Evolutionary conservation across 2,113 vertebrate genomes (phyloP), one percentile per base, ranked within the genome.

Genomic region (Nerophis ophidion): DNA sequence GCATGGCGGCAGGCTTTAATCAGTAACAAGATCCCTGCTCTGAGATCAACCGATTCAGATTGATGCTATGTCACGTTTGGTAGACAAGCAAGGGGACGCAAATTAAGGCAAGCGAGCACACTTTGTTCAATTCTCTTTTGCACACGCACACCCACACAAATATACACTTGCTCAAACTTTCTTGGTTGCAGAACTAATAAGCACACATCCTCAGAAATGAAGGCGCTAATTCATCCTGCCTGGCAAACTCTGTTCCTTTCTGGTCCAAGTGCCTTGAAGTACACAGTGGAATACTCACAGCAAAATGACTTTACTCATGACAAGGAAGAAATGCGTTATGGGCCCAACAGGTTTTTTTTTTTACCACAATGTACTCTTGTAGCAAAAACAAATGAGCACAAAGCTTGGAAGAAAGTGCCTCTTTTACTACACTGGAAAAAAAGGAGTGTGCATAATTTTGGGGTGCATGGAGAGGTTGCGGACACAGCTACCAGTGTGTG

Each of bases 21-120:
- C 84, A 87, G 85, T 79, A 86, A 84, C 81, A 83, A 82, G 81
- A 87, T 80, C 83, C 78, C 85, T 83, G 75, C 88, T 88, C 87
- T 86, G 90, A 89, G 82, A 88, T 91, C 88, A 88, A 79, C 75
- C 61, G 69, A 57, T 87, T 84, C 71, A 86, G 81, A 89, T 88
- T 84, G 85, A 89, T 87, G 84, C 87, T 86, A 89, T 87, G 80
- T 86, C 83, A 84, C 76, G 79, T 81, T 80, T 71, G 81, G 72
- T 86, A 81, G 76, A 79, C 61, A 62, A 63, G 63, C 66, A 70
- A 40, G 33, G 66, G 64, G 71, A 84, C 35, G 47, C 69, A 14
- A 42, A 75, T 26, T 26, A 26, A 26, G 26, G 26, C 26, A 26
- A 64, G 47, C 59, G 40, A 72, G 63, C 62, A 58, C 70, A 58